Evolutionary conservation across 92 coral and sea anemone species (phyloP).

Genomic region (Zoanthus sansibaricus): DNA sequence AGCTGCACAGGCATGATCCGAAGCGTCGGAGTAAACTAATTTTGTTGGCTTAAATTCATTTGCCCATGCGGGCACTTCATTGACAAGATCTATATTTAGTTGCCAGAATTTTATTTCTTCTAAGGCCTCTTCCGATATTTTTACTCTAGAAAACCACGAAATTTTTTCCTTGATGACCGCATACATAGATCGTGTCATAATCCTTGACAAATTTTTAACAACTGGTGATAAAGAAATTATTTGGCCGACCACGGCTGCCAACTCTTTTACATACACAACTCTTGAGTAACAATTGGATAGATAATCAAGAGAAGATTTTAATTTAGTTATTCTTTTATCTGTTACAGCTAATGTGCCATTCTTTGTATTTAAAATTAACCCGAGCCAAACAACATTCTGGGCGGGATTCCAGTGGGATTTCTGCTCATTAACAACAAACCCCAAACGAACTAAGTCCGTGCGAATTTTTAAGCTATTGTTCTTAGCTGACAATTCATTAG

Average conservation of each 20-base stretch:
- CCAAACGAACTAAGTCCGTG: slow-evolving; percentile 31
- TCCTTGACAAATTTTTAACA: too few relatives aligned
- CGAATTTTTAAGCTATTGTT: slow-evolving; percentile 24
- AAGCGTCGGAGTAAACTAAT: slow-evolving; percentile 43
- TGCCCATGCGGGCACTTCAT: too few relatives aligned
- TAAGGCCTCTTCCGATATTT: too few relatives aligned
- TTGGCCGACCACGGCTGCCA: slow-evolving; percentile 46
- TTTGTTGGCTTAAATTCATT: slow-evolving; percentile 17
- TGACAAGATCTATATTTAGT: too few relatives aligned
- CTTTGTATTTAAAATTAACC: too few relatives aligned
- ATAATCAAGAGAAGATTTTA: slow-evolving; percentile 30
- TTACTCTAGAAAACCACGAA: too few relatives aligned
- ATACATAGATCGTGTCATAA: too few relatives aligned
- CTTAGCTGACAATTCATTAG: neutral
- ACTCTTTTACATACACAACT: slow-evolving; percentile 16
- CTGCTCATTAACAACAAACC: slow-evolving; percentile 33
- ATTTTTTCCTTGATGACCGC: too few relatives aligned
- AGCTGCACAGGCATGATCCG: slow-evolving; percentile 34
- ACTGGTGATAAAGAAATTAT: too few relatives aligned
- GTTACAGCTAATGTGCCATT: neutral
- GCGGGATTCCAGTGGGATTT: slow-evolving; percentile 36
- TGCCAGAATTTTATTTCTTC: too few relatives aligned
- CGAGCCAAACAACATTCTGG: slow-evolving; percentile 22
- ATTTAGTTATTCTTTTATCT: neutral
- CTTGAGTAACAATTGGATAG: slow-evolving; percentile 6